Percentiles rank a stretch among this genome's conserved stretches.
phyloP scores from a whole-genome alignment of 2,113 vertebrate genomes.

The Pygoscelis adeliae region DNA sequence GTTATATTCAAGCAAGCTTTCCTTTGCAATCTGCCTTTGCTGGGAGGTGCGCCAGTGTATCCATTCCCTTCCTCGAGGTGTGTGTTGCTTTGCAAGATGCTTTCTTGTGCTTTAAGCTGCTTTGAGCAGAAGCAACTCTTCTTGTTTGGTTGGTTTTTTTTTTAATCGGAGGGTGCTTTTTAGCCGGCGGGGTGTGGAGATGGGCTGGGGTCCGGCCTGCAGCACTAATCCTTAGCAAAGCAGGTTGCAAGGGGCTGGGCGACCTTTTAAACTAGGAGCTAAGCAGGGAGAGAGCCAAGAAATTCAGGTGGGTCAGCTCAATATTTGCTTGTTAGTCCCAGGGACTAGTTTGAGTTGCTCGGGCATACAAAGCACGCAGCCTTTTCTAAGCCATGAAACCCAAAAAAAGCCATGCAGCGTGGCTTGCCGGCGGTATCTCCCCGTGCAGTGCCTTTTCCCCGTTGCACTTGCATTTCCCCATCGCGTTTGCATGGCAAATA shows the following conservation, averaged over 20 bases:
- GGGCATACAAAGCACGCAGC: accelerated
- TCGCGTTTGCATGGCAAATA: not conserved
- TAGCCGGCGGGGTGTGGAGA: accelerated
- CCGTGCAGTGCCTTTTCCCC: accelerated
- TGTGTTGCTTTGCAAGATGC: not conserved
- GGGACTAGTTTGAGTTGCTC: not conserved
- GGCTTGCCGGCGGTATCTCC: too few relatives aligned
- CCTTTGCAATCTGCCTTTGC: not conserved
- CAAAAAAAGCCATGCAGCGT: accelerated
- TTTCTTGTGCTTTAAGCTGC: not conserved
- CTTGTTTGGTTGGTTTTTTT: not conserved
- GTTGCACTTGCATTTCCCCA: not conserved
- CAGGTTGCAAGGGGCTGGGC: not conserved
- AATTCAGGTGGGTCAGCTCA: not conserved
- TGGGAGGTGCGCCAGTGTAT: not conserved
- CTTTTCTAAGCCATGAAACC: not conserved
- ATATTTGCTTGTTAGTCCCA: not conserved
- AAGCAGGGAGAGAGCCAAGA: not conserved
- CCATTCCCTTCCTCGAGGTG: not conserved
- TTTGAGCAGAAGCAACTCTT: not conserved
- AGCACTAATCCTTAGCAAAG: not conserved
- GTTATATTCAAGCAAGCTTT: not conserved
- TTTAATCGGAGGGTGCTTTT: not conserved
- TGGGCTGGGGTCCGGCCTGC: not conserved
- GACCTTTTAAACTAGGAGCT: not conserved